Conservation (phyloP, 2,797 vertebrate genomes). For the Uromys caudimaculatus region DNA sequence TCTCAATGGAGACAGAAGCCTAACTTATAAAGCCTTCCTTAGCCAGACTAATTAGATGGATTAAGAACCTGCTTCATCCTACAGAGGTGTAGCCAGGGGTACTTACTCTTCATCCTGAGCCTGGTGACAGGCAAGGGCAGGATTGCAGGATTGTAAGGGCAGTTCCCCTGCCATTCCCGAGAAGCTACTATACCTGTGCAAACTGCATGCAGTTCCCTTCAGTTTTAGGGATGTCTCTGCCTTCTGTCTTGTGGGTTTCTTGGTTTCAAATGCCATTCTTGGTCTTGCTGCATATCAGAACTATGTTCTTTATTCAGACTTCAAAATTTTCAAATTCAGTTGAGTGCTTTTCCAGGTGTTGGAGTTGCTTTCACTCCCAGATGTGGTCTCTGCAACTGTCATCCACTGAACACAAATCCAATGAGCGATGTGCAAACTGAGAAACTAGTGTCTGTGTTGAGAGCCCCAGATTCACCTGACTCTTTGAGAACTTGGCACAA, state of each 20-base stretch:
- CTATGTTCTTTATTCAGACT: neutral
- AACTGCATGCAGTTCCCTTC: neutral
- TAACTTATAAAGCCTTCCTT: slow-evolving; percentile 23
- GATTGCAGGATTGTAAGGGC: neutral
- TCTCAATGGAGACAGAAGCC: neutral
- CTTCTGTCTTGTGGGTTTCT: neutral
- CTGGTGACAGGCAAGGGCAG: neutral
- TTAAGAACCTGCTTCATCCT: neutral
- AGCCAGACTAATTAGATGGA: neutral
- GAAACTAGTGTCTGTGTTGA: neutral
- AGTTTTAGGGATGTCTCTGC: neutral
- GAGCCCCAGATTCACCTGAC: neutral
- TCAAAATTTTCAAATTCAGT: slow-evolving; percentile 14
- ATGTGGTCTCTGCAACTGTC: neutral
- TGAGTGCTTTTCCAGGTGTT: neutral
- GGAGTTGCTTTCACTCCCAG: neutral
- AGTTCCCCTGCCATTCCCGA: neutral
- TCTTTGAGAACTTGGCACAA: neutral
- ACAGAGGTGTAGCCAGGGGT: neutral
- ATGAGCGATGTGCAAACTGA: neutral
- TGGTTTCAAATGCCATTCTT: neutral
- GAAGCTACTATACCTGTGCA: neutral
- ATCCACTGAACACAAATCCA: neutral
- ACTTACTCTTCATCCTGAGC: neutral
- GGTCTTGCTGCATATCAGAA: neutral